Conservation (phyloP, 2,113 vertebrate genomes). For the Nycticryphes semicollaris region DNA sequence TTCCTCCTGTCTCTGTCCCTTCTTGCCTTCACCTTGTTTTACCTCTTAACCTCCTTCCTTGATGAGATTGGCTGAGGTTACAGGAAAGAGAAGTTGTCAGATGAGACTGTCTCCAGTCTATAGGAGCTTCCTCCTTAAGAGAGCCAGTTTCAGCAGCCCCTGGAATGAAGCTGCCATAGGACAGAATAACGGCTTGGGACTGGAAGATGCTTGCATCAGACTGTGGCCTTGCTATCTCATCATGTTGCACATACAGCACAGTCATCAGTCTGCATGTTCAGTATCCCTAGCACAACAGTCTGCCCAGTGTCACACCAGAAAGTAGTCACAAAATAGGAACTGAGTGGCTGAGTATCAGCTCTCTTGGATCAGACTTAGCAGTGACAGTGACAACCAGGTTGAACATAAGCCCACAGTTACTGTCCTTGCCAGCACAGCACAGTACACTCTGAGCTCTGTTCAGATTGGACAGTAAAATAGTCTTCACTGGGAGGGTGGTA, state of each 20-base stretch:
- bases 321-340: background rate
- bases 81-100: background rate
- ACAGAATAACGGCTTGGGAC: background rate
- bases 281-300: rapidly evolving
- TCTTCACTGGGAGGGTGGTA: background rate
- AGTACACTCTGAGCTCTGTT: background rate
- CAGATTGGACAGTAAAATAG: background rate
- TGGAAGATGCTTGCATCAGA: background rate
- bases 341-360: background rate
- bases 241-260: rapidly evolving
- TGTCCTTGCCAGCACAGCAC: background rate
- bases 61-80: constrained; percentile 7
- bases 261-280: background rate
- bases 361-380: background rate
- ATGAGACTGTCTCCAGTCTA: background rate
- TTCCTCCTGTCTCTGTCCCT: constrained; percentile 18
- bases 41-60: constrained; percentile 20
- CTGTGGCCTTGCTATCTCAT: background rate
- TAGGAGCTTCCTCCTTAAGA: background rate
- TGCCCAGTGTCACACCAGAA: background rate
- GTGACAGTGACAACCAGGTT: background rate
- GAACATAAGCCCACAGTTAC: background rate
- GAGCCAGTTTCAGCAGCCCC: background rate
- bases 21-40: constrained; percentile 37
- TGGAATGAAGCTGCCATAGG: background rate